Evolutionary conservation across 2,888 invertebrate species (phyloP).

Genomic region (Heliconius hortense): DNA sequence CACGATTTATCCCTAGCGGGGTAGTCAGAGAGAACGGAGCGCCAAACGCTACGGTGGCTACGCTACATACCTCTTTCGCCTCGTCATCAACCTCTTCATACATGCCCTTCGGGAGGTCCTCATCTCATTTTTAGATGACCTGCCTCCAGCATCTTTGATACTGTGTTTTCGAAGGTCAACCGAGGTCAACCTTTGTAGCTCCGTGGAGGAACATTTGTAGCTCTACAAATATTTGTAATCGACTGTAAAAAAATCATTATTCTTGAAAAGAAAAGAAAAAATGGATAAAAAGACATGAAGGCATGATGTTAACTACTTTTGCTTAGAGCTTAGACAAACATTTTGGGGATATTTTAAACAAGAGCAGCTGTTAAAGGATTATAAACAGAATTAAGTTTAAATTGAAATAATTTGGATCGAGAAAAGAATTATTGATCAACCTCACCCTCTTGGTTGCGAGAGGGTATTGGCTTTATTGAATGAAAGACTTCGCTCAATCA

Average conservation of each 20-base stretch:
- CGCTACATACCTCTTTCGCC: no score
- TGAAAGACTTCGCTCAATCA: constrained; percentile 41
- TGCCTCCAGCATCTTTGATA: no score
- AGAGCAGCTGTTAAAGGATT: neutral
- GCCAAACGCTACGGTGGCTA: no score
- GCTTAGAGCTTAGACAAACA: neutral
- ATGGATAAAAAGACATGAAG: neutral
- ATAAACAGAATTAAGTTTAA: constrained; percentile 15
- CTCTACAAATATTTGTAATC: no score
- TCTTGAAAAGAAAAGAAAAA: neutral
- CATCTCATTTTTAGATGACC: no score
- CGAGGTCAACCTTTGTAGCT: no score
- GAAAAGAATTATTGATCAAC: constrained; percentile 30
- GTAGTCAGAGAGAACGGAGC: no score
- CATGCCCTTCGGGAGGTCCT: no score
- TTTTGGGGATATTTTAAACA: neutral
- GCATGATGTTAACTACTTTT: neutral
- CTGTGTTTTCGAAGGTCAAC: no score
- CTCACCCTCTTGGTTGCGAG: constrained; percentile 10
- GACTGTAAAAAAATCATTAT: neutral
- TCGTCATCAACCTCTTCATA: no score
- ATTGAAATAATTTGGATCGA: constrained; percentile 27
- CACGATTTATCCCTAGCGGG: no score
- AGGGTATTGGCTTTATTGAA: constrained; percentile 34
- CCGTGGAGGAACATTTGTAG: no score